Conservation (phyloP, 2,888 invertebrate species). For the Osmoderma eremita region DNA sequence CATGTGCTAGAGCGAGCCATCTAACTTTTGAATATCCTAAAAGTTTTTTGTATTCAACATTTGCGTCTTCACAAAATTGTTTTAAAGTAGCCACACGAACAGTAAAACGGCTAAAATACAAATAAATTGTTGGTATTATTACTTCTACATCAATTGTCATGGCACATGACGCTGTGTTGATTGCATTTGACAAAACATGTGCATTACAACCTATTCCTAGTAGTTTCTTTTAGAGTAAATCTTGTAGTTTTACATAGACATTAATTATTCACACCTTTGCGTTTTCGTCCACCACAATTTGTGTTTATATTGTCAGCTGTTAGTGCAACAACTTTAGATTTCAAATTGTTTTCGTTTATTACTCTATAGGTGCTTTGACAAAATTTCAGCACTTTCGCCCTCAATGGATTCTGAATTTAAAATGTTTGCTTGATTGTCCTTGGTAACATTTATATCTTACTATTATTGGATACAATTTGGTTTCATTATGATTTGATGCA, state of each 20-base stretch:
- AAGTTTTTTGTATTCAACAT: not conserved
- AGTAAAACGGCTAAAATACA: conserved; percentile 2
- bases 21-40: not conserved
- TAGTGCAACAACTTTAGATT: conserved; percentile 7
- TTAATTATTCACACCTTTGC: no score
- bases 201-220: no score
- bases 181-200: not conserved
- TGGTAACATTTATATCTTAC: not conserved
- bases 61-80: not conserved
- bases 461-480: conserved; percentile 7
- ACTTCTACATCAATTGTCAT: conserved; percentile 3
- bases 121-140: conserved; percentile 10
- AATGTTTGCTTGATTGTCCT: not conserved
- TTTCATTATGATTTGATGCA: conserved; percentile 12
- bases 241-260: no score
- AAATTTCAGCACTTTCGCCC: conserved; percentile 3
- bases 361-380: no score
- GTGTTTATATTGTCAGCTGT: not conserved
- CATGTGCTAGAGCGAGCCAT: no score
- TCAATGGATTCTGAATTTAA: conserved; percentile 9
- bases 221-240: no score
- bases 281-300: not conserved
- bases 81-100: not conserved
- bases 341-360: no score
- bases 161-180: not conserved